phyloP scores from a whole-genome alignment of 1,140 invertebrate genomes.

The Tetragnatha versicolor region DNA sequence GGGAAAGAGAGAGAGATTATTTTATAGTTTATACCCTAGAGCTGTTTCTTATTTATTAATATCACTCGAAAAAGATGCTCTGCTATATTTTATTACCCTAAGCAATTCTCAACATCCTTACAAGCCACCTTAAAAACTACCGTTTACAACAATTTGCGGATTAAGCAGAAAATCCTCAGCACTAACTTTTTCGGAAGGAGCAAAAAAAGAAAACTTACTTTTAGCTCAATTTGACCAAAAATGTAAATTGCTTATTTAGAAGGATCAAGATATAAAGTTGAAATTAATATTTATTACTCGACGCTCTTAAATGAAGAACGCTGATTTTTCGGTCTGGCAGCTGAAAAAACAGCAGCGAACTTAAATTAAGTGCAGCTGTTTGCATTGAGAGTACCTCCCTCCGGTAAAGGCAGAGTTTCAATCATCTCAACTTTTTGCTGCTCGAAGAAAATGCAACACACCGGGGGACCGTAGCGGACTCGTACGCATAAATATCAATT shows the following conservation, averaged over 20 bases:
- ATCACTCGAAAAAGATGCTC: too few relatives aligned
- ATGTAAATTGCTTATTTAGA: constrained; percentile 10
- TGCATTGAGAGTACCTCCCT: too few relatives aligned
- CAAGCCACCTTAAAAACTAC: too few relatives aligned
- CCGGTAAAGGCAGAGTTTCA: neutral
- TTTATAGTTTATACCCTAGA: too few relatives aligned
- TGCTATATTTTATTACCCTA: too few relatives aligned
- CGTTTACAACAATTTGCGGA: too few relatives aligned
- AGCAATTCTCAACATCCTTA: too few relatives aligned
- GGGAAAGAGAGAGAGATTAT: too few relatives aligned
- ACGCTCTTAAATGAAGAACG: constrained; percentile 31
- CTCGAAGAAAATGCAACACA: neutral
- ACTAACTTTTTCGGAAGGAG: too few relatives aligned
- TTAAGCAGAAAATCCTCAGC: too few relatives aligned
- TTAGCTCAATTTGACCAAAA: neutral
- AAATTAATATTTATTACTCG: constrained; percentile 52
- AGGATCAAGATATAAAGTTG: constrained; percentile 29
- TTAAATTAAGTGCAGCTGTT: constrained; percentile 30
- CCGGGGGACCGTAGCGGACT: neutral
- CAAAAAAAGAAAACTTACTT: too few relatives aligned
- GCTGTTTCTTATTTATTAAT: too few relatives aligned
- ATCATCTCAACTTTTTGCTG: neutral
- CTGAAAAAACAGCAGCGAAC: constrained; percentile 5
- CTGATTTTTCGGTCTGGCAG: constrained; percentile 45
- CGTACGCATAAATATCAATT: constrained; percentile 53